phyloP scores from a whole-genome alignment of 2,888 invertebrate genomes.

The Andrena minutula region DNA sequence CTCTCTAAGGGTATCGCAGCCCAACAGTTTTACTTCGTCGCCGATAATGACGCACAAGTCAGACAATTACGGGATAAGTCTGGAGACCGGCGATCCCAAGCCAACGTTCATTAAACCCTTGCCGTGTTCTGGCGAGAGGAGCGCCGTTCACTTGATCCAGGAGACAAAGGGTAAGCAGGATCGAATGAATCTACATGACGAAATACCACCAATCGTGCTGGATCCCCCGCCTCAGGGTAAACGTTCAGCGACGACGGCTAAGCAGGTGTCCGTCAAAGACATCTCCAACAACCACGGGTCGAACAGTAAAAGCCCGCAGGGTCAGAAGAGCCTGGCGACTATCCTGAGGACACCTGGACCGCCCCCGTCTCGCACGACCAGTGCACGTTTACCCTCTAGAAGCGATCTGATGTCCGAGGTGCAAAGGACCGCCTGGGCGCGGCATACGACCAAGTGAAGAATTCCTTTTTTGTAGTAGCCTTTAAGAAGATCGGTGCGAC shows the following conservation, averaged over 20 bases:
- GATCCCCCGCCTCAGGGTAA: constrained; percentile 79
- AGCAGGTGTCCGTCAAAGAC: constrained; percentile 45
- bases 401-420: constrained; percentile 94
- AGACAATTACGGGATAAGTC: constrained; percentile 79
- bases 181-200: constrained; percentile 68
- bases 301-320: constrained; percentile 32
- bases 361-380: constrained; percentile 88
- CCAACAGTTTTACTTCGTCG: constrained; percentile 81
- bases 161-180: constrained; percentile 66
- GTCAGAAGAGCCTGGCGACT: constrained; percentile 70
- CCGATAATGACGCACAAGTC: constrained; percentile 83
- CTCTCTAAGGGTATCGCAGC: constrained; percentile 80
- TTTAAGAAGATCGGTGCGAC: constrained; percentile 1
- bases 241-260: constrained; percentile 54
- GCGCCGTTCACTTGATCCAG: constrained; percentile 20
- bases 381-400: constrained; percentile 94
- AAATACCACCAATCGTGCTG: constrained; percentile 77
- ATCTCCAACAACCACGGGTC: constrained; percentile 25
- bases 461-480: constrained; percentile 6
- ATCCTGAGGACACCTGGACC: constrained; percentile 77
- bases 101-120: constrained; percentile 82
- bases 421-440: constrained; percentile 93
- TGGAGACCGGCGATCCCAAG: constrained; percentile 76
- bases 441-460: constrained; percentile 93
- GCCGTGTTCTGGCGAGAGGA: constrained; percentile 73